phyloP scores from a whole-genome alignment of 1,140 invertebrate species.

The Eciton burchellii region DNA sequence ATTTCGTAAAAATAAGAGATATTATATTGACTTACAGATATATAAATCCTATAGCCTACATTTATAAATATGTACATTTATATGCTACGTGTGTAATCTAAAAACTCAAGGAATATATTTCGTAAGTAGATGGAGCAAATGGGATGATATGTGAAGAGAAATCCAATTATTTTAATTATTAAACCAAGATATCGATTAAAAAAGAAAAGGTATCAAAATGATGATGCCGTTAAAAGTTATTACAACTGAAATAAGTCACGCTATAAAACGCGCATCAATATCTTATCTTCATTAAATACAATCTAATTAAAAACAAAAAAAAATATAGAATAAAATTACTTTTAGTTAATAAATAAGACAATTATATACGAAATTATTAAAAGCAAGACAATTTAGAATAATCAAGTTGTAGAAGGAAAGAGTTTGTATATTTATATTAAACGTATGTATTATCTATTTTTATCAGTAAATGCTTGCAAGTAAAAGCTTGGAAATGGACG shows the following conservation, averaged over 20 bases:
- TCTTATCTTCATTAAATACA: background rate
- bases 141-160: conserved; percentile 65
- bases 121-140: conserved; percentile 75
- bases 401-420: conserved; percentile 57
- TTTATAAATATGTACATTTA: conserved; percentile 83
- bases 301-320: conserved; percentile 2
- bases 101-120: conserved; percentile 74
- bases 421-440: conserved; percentile 56
- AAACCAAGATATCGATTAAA: conserved; percentile 1
- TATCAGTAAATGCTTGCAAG: conserved; percentile 58
- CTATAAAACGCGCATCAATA: background rate
- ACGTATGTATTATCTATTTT: conserved; percentile 51
- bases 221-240: conserved; percentile 11
- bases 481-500: conserved; percentile 2
- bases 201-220: conserved; percentile 33
- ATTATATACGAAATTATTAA: conserved; percentile 23
- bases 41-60: conserved; percentile 81
- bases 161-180: conserved; percentile 50
- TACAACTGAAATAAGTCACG: conserved; percentile 17
- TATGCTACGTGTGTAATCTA: conserved; percentile 75
- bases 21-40: conserved; percentile 81
- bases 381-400: conserved; percentile 16
- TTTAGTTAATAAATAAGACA: conserved; percentile 14
- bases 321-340: background rate
- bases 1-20: conserved; percentile 82